Evolutionary conservation across 2,888 invertebrate genomes (phyloP), one percentile per base, ranked within the genome.

Genomic region (Ophion ventricosus): DNA sequence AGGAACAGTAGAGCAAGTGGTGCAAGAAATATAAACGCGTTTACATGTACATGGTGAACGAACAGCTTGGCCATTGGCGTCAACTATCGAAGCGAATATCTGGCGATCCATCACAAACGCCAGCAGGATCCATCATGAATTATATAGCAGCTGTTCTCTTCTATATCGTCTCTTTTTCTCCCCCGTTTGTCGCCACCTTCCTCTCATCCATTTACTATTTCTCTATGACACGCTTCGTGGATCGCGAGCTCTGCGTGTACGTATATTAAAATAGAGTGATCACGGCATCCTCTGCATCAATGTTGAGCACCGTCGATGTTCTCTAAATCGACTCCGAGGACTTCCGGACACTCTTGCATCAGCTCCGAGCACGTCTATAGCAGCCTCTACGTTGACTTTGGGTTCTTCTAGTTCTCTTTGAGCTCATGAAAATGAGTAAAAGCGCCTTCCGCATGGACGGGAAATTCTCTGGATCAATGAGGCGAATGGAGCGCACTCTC

Each of bases 31-130:
- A 43, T 49, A 17, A 49, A 3, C 25, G 29, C 20, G 14, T 67
- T 57, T 49, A 14, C 49, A 49, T 17, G 25, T 59, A 56, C 40
- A 75, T 29, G 57, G 40, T n/a, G 17, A 40, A 43, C 70, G 66
- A 25, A n/a, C 23, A 17, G 56, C 59, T 29, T 20, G 43, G 14
- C 74, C 25, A 29, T 76, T 63, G 57, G 20, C 57, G 10, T 23
- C 20, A 23, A 23, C 57, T 23, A 57, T 10, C 25, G 70, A 66
- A 64, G 76, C 70, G 81, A 81, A 72, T 66, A 66, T 75, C 57
- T 69, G 63, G 70, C 81, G 81, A 81, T 81, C 64, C 70, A 81
- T 76, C 81, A 81, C 26, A 70, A 70, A 69, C 63, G 80, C 75
- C 80, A 75, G 70, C 7, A 76, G 64, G 81, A 81, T 81, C 70